phyloP scores from a whole-genome alignment of 2,797 vertebrate species.

The Balearica regulorum region DNA sequence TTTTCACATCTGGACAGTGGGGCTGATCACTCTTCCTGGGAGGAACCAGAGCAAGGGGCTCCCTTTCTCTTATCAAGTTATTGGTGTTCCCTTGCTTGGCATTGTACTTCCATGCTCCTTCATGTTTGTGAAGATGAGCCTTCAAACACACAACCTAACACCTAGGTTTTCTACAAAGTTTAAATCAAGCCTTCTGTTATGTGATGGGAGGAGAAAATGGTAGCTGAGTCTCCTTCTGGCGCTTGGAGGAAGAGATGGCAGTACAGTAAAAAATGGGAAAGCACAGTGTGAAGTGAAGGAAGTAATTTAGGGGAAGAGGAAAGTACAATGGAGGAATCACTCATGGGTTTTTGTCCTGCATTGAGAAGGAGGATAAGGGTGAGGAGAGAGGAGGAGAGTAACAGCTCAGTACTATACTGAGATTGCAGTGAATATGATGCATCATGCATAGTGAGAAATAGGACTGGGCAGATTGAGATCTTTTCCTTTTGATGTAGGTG shows the following conservation, averaged over 20 bases:
- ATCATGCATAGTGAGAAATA: neutral
- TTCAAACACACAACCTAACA: neutral
- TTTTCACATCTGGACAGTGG: neutral
- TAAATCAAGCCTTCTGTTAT: neutral
- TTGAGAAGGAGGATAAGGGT: neutral
- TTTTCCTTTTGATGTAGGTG: neutral
- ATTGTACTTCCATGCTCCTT: neutral
- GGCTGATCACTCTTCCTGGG: neutral
- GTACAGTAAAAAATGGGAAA: neutral
- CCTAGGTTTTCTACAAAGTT: neutral
- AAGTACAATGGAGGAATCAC: neutral
- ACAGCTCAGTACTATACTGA: neutral
- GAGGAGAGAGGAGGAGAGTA: neutral
- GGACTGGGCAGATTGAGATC: neutral
- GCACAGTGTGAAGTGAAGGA: neutral
- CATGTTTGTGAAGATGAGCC: neutral
- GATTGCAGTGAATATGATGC: neutral
- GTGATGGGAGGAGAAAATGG: neutral
- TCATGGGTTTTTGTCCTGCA: neutral
- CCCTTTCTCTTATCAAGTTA: neutral
- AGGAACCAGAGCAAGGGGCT: neutral
- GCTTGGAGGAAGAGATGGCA: neutral
- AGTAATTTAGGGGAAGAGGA: neutral
- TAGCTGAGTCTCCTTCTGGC: neutral
- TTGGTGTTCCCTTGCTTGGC: neutral